Evolutionary conservation across 2,797 vertebrate genomes (phyloP).

Genomic region (Remorina albescens): DNA sequence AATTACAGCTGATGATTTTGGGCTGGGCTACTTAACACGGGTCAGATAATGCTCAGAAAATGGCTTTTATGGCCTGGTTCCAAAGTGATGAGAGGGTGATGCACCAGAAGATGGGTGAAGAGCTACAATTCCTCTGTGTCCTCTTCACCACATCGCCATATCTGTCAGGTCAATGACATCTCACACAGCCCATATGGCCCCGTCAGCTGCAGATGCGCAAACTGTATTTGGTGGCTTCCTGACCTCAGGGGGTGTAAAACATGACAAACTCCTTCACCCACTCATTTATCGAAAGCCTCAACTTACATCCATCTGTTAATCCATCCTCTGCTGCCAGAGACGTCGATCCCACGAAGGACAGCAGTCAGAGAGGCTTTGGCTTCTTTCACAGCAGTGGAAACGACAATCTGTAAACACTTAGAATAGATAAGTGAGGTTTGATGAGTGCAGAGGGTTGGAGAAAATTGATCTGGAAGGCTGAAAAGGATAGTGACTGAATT

Average conservation of each 20-base stretch:
- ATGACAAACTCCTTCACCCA: not conserved
- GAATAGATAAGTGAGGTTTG: not conserved
- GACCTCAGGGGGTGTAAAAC: constrained; percentile 13
- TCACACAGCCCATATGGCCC: not conserved
- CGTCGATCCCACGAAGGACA: not conserved
- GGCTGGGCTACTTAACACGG: constrained; percentile 18
- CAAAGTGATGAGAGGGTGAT: not conserved
- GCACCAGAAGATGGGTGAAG: not conserved
- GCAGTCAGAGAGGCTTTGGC: not conserved
- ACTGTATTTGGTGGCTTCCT: not conserved
- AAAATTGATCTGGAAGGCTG: not conserved
- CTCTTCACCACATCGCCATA: not conserved
- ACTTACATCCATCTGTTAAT: not conserved
- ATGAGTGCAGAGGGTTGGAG: not conserved
- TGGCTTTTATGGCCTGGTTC: constrained; percentile 30
- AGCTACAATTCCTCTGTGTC: not conserved
- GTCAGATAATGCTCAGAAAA: constrained; percentile 4
- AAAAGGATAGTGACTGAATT: not conserved
- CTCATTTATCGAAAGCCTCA: not conserved
- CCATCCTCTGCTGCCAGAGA: not conserved
- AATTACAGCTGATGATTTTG: constrained; percentile 24
- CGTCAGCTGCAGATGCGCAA: constrained; percentile 1
- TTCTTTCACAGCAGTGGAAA: not conserved
- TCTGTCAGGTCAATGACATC: not conserved
- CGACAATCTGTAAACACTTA: not conserved